Evolutionary conservation across 2,888 invertebrate genomes (phyloP).

Genomic region (Operophtera brumata): DNA sequence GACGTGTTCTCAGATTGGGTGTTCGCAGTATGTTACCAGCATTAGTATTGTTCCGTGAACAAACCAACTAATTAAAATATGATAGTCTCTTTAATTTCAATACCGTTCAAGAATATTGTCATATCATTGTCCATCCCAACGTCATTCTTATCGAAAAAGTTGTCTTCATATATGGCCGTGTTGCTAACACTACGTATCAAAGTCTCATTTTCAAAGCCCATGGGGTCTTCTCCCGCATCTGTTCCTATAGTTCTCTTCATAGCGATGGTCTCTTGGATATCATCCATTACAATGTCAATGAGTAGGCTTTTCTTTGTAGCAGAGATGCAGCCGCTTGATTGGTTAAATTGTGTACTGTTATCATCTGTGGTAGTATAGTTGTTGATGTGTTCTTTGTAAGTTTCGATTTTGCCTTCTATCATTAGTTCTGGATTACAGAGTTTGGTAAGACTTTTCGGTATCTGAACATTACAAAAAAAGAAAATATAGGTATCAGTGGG

Average conservation of each 20-base stretch:
- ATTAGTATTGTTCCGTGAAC: too few relatives aligned
- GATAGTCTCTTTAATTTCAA: neutral
- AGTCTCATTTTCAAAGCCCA: constrained; percentile 41
- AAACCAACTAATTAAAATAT: too few relatives aligned
- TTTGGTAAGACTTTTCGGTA: constrained; percentile 56
- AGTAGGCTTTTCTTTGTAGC: constrained; percentile 51
- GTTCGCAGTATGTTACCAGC: too few relatives aligned
- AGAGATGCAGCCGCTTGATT: constrained; percentile 37
- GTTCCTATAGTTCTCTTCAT: constrained; percentile 56
- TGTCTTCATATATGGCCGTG: constrained; percentile 44
- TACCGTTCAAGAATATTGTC: constrained; percentile 66
- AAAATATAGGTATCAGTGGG: too few relatives aligned
- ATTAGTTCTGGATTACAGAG: constrained; percentile 48
- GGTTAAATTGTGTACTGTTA: constrained; percentile 3
- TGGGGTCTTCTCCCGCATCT: constrained; percentile 40
- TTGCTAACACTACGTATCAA: constrained; percentile 42
- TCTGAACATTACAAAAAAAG: constrained; percentile 38
- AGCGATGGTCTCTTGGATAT: constrained; percentile 53
- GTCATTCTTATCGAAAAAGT: constrained; percentile 39
- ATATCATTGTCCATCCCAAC: constrained; percentile 46
- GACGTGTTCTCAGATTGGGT: too few relatives aligned
- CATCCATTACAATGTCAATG: constrained; percentile 57
- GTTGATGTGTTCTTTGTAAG: constrained; percentile 13
- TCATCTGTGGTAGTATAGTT: constrained; percentile 3
- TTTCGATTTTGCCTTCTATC: constrained; percentile 22